These are phyloP conservation scores for Rhynchopsitta pachyrhyncha DNA, from an alignment of 2,113 vertebrate species.

Conservation along the genomic window DNA sequence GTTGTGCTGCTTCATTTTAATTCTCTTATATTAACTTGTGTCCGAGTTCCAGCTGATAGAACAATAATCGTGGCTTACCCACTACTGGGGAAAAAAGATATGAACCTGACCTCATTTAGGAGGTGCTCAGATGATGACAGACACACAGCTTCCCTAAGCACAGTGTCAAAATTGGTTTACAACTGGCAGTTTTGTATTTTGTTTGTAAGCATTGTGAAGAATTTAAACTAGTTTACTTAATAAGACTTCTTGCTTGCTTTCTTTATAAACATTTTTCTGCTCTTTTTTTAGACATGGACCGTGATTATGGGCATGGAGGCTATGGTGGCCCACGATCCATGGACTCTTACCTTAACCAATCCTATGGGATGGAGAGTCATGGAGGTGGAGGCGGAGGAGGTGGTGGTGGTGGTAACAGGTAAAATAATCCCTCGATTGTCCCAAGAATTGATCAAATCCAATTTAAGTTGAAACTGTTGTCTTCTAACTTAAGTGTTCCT, in stretches of 20 bases:
- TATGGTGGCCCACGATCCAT: slow-evolving; percentile 83
- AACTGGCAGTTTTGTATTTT: background rate
- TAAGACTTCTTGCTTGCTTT: slow-evolving; percentile 39
- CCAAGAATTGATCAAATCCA: slow-evolving; percentile 54
- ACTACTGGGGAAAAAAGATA: background rate
- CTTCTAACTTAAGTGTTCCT: slow-evolving; percentile 74
- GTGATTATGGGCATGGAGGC: slow-evolving; percentile 83
- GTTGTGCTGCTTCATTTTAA: background rate
- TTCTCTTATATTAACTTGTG: background rate
- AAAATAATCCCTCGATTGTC: slow-evolving; percentile 79
- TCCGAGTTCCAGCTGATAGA: background rate
- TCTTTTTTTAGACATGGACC: slow-evolving; percentile 80
- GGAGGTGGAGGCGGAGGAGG: slow-evolving; percentile 81
- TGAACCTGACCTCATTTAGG: background rate
- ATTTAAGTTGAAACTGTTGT: slow-evolving; percentile 57
- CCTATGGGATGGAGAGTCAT: slow-evolving; percentile 82
- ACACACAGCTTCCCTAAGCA: background rate
- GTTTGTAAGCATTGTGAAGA: slow-evolving; percentile 16
- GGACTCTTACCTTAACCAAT: slow-evolving; percentile 83
- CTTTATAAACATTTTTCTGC: slow-evolving; percentile 71
- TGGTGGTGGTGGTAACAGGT: slow-evolving; percentile 83
- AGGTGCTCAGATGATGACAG: background rate
- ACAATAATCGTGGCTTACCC: background rate
- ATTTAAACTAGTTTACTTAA: slow-evolving; percentile 3
- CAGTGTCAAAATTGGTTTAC: background rate